Evolutionary conservation across 2,888 invertebrate species (phyloP), one percentile per base, ranked within the genome.

Genomic region (Sicus ferrugineus): DNA sequence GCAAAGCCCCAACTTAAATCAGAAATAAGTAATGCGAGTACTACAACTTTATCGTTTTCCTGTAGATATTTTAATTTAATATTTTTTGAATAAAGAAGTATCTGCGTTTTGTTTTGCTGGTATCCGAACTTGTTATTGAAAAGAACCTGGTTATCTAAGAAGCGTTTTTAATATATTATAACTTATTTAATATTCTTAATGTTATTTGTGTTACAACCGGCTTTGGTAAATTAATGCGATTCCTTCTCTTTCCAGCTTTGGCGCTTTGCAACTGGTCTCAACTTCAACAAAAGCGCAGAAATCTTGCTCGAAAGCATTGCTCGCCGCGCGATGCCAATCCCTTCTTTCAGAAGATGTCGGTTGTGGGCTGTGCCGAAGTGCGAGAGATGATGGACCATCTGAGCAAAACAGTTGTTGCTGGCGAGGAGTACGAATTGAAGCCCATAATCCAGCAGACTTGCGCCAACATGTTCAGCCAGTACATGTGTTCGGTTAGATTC

Each of bases 191-290:
- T n/a, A n/a, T n/a, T n/a, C n/a, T n/a, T n/a, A n/a, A n/a, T n/a
- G n/a, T n/a, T n/a, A n/a, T n/a, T n/a, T n/a, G n/a, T n/a, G n/a
- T n/a, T n/a, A n/a, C n/a, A n/a, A n/a, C n/a, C n/a, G n/a, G 11
- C 2, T 21, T 61, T 23, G 16, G 23, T 28, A 7, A 23, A 56
- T 48, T 46, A 42, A 42, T 48, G 3, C 38, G 26, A 26, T 78
- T 75, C 72, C 76, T 73, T 75, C 80, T 81, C 80, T 84, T 87
- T 88, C 34, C 89, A 95, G 95, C 95, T 71, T 86, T 95, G 76
- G 95, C 95, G 0, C 88, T 95, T 26, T 95, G 95, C 84, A 94
- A 95, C 82, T 95, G 94, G 94, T 94, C 94, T 0, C 89, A 90
- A 71, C 87, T 95, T 0, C 95, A 95, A 81, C 90, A 92, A 68